A percentile compares a stretch with the other conserved stretches of the same genome.
phyloP scores from a whole-genome alignment of 2,888 invertebrate genomes.

The Calameuta filiformis region DNA sequence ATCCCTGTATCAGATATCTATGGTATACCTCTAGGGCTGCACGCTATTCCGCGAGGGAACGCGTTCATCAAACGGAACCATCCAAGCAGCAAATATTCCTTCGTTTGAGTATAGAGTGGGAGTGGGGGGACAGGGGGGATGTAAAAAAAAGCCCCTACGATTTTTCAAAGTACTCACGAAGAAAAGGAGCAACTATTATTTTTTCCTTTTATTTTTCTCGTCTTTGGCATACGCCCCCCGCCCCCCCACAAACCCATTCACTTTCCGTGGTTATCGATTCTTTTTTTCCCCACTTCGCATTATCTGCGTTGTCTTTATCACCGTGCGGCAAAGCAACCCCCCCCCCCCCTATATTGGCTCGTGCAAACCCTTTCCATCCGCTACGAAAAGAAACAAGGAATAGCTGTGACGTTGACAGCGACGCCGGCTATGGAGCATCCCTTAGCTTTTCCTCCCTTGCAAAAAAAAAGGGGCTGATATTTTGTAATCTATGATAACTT shows the following conservation, averaged over 20 bases:
- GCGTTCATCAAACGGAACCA: constrained; percentile 48
- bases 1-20: neutral
- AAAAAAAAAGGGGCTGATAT: constrained; percentile 13
- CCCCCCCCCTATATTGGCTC: constrained; percentile 9
- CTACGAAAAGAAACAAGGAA: neutral
- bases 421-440: neutral
- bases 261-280: too few species aligned
- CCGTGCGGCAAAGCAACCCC: neutral
- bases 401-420: neutral
- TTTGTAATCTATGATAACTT: constrained; percentile 19
- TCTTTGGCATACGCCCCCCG: neutral
- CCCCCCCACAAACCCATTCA: neutral
- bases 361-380: neutral
- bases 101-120: neutral
- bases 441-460: neutral
- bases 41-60: constrained; percentile 26
- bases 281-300: too few species aligned
- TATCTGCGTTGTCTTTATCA: constrained; percentile 21
- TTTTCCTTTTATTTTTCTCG: neutral
- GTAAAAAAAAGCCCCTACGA: constrained; percentile 24
- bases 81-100: constrained; percentile 50
- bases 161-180: constrained; percentile 46
- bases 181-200: constrained; percentile 12
- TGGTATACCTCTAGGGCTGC: neutral
- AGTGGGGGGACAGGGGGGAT: too few species aligned